Base-by-base conservation (phyloP, 2,888 invertebrate species). In the Brachycybe producta region DNA sequence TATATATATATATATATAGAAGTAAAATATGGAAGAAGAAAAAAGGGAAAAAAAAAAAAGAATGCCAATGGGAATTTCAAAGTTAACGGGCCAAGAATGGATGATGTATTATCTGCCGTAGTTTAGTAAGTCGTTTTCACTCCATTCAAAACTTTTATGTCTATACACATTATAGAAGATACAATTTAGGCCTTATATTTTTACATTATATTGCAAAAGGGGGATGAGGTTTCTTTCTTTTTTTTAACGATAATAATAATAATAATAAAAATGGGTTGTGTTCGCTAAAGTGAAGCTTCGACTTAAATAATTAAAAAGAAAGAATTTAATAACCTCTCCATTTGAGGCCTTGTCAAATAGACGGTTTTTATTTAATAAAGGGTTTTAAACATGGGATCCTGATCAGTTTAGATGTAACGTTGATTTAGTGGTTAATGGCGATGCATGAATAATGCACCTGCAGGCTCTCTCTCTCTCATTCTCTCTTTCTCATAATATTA, bases 381-480 rank as follows among this genome's bases (percentile, higher is more conserved):
- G 28, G 32, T 43, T 43, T 30, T 30, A 43, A 28, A 43, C n/a
- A 28, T 28, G 43, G 43, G 43, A 11, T n/a, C 43, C 32, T 43
- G 28, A 43, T 43, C 43, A 30, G 43, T 43, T 43, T 43, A 43
- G 43, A 43, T 43, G 30, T 43, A 47, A 47, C 47, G 47, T 47
- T 47, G 47, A 47, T 47, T 47, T 47, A 47, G 47, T 47, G 47
- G 38, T 38, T 47, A 47, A 47, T 47, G 47, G 38, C 8, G 47
- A 47, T 47, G 47, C 47, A 47, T 47, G 47, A 47, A 47, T 47
- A 47, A 47, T 47, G 47, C 38, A 47, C 47, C 47, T 47, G 47
- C 43, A 43, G 43, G 43, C 43, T 30, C n/a, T n/a, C n/a, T n/a
- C n/a, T n/a, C n/a, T n/a, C n/a, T n/a, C n/a, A n/a, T n/a, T n/a